Evolutionary conservation across 1,140 invertebrate genomes (phyloP).

Genomic region (Penaeus indicus): DNA sequence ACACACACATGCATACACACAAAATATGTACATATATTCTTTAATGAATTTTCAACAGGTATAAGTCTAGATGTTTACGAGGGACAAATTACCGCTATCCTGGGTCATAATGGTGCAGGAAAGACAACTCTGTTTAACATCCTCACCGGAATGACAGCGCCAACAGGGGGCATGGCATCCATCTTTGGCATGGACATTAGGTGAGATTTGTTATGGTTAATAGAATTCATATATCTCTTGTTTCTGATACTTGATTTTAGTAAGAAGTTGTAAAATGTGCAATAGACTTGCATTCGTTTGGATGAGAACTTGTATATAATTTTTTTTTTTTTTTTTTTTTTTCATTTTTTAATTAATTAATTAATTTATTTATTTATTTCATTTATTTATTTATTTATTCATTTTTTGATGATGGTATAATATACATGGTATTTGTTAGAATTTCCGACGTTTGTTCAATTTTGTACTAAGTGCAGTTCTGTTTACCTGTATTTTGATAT

Average conservation of each 20-base stretch:
- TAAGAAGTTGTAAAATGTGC: neutral
- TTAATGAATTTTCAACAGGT: constrained; percentile 13
- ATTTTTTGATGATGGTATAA: too few relatives aligned
- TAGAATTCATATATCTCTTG: neutral
- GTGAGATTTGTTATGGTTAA: constrained; percentile 67
- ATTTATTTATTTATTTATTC: too few relatives aligned
- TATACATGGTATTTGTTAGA: too few relatives aligned
- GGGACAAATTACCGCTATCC: constrained; percentile 86
- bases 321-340: too few relatives aligned
- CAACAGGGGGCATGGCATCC: constrained; percentile 78
- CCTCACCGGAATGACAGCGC: constrained; percentile 83
- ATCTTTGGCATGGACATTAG: constrained; percentile 83
- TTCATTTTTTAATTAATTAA: too few relatives aligned
- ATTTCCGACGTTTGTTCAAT: too few relatives aligned
- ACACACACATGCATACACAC: too few relatives aligned
- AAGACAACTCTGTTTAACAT: constrained; percentile 90
- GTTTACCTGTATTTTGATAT: neutral
- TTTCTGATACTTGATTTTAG: neutral
- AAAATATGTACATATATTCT: neutral
- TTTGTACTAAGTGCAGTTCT: neutral
- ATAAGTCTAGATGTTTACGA: constrained; percentile 75
- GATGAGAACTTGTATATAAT: too few relatives aligned
- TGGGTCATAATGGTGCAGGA: constrained; percentile 92
- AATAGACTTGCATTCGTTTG: too few relatives aligned
- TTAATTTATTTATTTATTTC: too few relatives aligned